Evolutionary conservation across 64 coral and sea anemone genomes (phyloP).

Genomic region (Actinia equina): DNA sequence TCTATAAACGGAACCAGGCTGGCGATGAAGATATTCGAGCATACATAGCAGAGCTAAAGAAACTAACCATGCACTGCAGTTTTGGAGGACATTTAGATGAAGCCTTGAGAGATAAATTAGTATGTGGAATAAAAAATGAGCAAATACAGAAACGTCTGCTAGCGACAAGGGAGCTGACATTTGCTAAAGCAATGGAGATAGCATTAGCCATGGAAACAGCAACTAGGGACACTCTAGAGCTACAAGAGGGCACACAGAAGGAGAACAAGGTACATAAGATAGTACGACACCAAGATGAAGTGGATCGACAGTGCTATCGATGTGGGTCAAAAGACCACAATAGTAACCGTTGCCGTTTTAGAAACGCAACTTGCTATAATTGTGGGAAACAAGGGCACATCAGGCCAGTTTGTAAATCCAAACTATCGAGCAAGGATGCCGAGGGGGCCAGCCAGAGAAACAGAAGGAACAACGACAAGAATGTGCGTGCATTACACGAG

Average conservation of each 20-base stretch:
- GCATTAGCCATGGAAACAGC: slow-evolving; percentile 6
- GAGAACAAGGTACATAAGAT: not conserved
- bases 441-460: no score
- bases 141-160: no score
- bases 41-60: no score
- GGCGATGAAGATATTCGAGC: no score
- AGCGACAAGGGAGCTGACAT: no score
- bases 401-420: not conserved
- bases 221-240: not conserved
- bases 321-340: not conserved
- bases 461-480: no score
- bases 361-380: not conserved
- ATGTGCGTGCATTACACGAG: no score
- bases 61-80: no score
- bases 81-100: no score
- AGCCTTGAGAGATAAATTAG: no score
- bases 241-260: slow-evolving; percentile 28
- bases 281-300: not conserved
- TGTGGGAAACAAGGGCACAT: not conserved
- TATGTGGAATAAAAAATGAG: no score
- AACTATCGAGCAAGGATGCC: not conserved
- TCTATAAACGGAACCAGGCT: no score
- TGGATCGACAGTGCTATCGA: not conserved
- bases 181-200: slow-evolving; percentile 16
- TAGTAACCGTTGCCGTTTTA: not conserved